Evolutionary conservation across 1,140 invertebrate species (phyloP), one percentile per base, ranked within the genome.

Genomic region (Procambarus clarkii): DNA sequence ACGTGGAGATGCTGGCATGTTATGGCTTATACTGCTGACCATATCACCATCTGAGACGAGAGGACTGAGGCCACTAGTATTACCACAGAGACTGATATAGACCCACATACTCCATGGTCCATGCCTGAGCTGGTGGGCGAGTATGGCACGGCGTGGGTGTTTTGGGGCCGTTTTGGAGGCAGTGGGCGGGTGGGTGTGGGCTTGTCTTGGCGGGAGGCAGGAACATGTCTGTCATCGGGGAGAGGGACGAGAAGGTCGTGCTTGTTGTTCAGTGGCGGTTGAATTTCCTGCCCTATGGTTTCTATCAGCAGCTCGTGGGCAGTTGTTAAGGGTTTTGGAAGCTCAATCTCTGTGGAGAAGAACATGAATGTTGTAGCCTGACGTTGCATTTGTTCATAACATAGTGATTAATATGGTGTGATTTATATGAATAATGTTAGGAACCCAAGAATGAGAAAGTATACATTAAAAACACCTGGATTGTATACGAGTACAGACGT

Each of bases 111-210:
- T 8, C 24, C n/a, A 9, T 34, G 69, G 69, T 74, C 69, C n/a
- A 74, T 8, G 69, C 69, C 24, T 3, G 69, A 34, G 69, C 69
- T 74, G 69, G 69, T 74, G 21, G 86, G 86, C 24, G 76, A 88
- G 77, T 80, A 88, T 11, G 86, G 86, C 18, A 88, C 86, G 5
- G 44, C 44, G 77, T 88, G 86, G 78, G 86, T 88, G 60, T 88
- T 88, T 50, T 69, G 54, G 44, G 86, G 86, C 13, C 86, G 86
- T 4, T 58, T 80, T 34, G 86, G 86, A 1, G 86, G 86, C 54
- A 76, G 77, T 34, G 86, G 86, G 2, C 13, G 44, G 1, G 86
- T 88, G 58, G 69, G 46, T n/a, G 8, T 45, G 45, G 24, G 77
- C 44, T 80, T 64, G 15, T 78, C 54, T 58, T 88, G 86, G 3